Base-by-base conservation (phyloP, 1,140 invertebrate species). In the Zaprionus ornatus region DNA sequence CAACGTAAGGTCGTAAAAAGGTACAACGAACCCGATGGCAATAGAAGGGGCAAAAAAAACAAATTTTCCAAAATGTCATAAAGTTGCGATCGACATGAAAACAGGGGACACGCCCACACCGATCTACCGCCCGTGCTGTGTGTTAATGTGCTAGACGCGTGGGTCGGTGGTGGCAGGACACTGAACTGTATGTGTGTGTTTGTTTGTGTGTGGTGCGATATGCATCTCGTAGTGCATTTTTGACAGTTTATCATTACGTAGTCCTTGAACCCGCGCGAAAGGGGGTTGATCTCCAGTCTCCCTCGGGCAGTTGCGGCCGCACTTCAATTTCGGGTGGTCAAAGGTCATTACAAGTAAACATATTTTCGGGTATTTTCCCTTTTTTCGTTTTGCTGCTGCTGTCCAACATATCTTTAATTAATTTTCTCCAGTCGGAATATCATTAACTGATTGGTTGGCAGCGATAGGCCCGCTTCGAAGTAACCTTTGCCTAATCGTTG, bases 121-220 rank as follows among this genome's bases (percentile, higher is more conserved):
- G 9, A n/a, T 3, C 9, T 25, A 23, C n/a, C 23, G 67, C 42
- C 27, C 42, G 74, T 17, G 37, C 40, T 56, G 83, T 74, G 83
- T 74, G 83, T 74, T 88, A 87, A 87, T 87, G 83, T 88, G 83
- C 64, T 74, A 78, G 84, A 73, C 83, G 80, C 83, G 83, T 87
- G 83, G 84, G 67, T 66, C 55, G 15, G 19, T 15, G 42, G 52
- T 64, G 17, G n/a, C 25, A 23, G 32, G 52, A 59, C 37, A n/a
- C 27, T 52, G 35, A 21, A 4, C n/a, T 12, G 45, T 21, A 3
- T 50, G 3, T 48, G 19, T 13, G 19, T 13, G 17, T 45, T 17
- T 48, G 45, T 48, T 17, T 15, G 19, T 48, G 25, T 48, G 65
- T 72, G 73, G 73, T 72, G 66, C 48, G 82, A 86, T 86, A 87